Evolutionary conservation across 2,113 vertebrate genomes (phyloP).

Genomic region (Mandrillus leucophaeus): DNA sequence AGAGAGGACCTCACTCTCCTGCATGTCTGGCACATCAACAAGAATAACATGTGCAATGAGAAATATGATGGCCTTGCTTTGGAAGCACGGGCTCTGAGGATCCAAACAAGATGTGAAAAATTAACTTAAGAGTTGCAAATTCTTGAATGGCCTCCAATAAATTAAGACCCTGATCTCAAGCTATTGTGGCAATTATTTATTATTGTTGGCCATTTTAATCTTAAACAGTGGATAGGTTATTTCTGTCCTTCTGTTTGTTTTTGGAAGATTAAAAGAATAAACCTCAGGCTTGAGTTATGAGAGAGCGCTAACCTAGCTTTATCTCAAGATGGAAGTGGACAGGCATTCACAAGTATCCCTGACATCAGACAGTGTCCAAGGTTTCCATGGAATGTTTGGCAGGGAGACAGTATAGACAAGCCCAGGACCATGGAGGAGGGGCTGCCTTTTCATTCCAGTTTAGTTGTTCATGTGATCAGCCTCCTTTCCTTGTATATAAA

Average conservation of each 20-base stretch:
- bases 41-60: conserved; percentile 47
- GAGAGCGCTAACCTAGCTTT: neutral
- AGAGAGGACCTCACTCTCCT: neutral
- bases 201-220: conserved; percentile 71
- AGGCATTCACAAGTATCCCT: neutral
- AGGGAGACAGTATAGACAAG: neutral
- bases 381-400: neutral
- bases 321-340: neutral
- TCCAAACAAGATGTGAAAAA: conserved; percentile 74
- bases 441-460: neutral
- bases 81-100: conserved; percentile 51
- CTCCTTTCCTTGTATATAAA: neutral
- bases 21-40: neutral
- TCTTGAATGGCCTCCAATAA: conserved; percentile 72
- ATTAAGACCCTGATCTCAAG: conserved; percentile 66
- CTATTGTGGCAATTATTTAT: conserved; percentile 66
- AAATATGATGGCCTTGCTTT: conserved; percentile 51
- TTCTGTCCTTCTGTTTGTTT: conserved; percentile 74
- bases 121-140: conserved; percentile 71
- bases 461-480: neutral
- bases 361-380: neutral
- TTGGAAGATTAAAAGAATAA: conserved; percentile 62
- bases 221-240: conserved; percentile 68
- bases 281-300: conserved; percentile 25
- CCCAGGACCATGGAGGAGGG: neutral